Evolutionary conservation across 2,888 invertebrate species (phyloP).

Genomic region (Matsumyia berberina): DNA sequence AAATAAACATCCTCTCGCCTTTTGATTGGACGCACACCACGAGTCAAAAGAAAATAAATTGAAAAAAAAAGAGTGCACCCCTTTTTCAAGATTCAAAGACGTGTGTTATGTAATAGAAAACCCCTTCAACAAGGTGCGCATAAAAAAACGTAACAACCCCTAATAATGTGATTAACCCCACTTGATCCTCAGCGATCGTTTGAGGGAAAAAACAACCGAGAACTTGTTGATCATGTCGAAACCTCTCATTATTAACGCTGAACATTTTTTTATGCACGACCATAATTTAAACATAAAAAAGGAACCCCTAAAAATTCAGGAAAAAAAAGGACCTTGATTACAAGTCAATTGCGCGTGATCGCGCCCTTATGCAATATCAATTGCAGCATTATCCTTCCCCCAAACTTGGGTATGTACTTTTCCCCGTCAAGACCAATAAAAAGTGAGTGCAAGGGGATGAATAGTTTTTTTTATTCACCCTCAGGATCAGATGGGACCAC

Average conservation of each 20-base stretch:
- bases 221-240: conserved; percentile 62
- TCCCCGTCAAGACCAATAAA: conserved; percentile 48
- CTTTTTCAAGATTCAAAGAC: conserved; percentile 32
- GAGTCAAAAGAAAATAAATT: conserved; percentile 20
- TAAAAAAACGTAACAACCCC: conserved; percentile 46
- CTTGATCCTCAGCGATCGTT: conserved; percentile 52
- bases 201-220: background rate
- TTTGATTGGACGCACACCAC: conserved; percentile 62
- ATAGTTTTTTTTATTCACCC: conserved; percentile 31
- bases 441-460: conserved; percentile 44
- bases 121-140: conserved; percentile 67
- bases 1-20: conserved; percentile 41
- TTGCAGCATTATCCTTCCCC: conserved; percentile 40
- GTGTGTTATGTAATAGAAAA: conserved; percentile 67
- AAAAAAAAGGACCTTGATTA: conserved; percentile 8
- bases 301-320: conserved; percentile 36
- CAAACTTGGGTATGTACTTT: conserved; percentile 18
- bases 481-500: conserved; percentile 18
- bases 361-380: conserved; percentile 73
- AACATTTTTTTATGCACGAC: conserved; percentile 21
- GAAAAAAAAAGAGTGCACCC: conserved; percentile 37
- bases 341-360: conserved; percentile 73
- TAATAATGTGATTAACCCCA: conserved; percentile 68
- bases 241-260: conserved; percentile 35
- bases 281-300: conserved; percentile 64